Conservation (phyloP, 2,888 invertebrate species). For the Drosophila buzzatii region DNA sequence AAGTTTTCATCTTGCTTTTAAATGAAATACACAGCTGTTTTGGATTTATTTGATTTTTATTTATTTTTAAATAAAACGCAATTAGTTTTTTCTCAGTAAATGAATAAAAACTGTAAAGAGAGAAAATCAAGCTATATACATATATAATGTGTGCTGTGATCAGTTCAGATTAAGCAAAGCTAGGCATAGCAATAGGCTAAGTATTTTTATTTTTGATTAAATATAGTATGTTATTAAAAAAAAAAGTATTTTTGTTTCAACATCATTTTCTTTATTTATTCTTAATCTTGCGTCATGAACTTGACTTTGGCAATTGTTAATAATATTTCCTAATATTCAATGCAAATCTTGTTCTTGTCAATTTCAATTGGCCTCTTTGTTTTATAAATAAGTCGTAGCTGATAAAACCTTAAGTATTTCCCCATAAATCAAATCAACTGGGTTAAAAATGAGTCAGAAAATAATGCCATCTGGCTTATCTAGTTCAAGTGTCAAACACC, state of each 20-base stretch:
- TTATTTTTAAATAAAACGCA: neutral
- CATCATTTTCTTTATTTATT: neutral
- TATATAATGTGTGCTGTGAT: constrained; percentile 1
- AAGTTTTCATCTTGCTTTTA: neutral
- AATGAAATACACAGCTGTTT: neutral
- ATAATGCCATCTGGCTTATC: constrained; percentile 23
- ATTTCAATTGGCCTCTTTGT: neutral
- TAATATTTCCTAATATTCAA: neutral
- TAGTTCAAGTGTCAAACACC: constrained; percentile 19
- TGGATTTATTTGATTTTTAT: neutral
- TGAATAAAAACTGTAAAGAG: neutral
- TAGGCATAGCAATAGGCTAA: neutral
- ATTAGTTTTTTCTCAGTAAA: neutral
- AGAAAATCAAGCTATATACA: neutral
- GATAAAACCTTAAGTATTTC: constrained; percentile 5
- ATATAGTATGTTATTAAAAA: neutral
- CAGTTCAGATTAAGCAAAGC: constrained; percentile 17
- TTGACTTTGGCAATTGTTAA: neutral
- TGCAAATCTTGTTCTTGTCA: neutral
- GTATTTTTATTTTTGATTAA: neutral
- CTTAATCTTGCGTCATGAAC: neutral
- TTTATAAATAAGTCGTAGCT: constrained; percentile 8
- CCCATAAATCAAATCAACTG: constrained; percentile 1
- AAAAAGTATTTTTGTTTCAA: neutral
- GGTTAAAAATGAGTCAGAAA: neutral